A percentile compares a stretch with the other conserved stretches of the same genome.
Conservation (phyloP, 2,888 invertebrate species). For the Lithosia quadra region DNA sequence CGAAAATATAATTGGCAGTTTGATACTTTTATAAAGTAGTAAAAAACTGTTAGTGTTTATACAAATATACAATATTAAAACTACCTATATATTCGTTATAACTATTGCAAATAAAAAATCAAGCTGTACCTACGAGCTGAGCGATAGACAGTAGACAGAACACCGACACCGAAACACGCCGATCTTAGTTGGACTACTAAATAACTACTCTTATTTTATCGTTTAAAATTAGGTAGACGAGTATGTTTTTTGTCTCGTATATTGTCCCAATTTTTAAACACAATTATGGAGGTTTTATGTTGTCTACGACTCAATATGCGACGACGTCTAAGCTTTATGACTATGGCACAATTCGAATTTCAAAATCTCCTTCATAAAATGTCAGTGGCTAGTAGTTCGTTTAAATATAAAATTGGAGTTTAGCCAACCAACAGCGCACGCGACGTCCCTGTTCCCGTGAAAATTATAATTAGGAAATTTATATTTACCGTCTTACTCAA, state of each 20-base stretch:
- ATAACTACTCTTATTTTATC: too few species aligned
- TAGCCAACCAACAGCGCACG: conserved; percentile 70
- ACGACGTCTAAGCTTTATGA: conserved; percentile 30
- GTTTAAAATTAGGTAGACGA: not conserved
- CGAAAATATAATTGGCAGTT: not conserved
- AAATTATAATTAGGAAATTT: conserved; percentile 83
- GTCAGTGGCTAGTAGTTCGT: conserved; percentile 67
- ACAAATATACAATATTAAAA: too few species aligned
- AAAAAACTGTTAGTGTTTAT: not conserved
- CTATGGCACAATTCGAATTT: conserved; percentile 55
- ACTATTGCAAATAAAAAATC: too few species aligned
- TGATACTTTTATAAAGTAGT: not conserved
- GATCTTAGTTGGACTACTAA: too few species aligned
- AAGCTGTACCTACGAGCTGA: not conserved
- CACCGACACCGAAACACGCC: not conserved
- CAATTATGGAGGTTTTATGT: not conserved
- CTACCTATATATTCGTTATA: too few species aligned
- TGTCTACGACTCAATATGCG: not conserved
- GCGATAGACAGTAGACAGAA: not conserved
- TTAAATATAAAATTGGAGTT: conserved; percentile 79
- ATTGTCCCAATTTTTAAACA: not conserved
- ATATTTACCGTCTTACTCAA: conserved; percentile 69
- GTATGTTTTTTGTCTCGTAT: not conserved
- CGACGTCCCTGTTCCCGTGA: conserved; percentile 74
- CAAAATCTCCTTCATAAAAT: conserved; percentile 70